These are phyloP conservation scores for Calonectris borealis DNA, from an alignment of 2,113 vertebrate genomes.

Conservation along the genomic window DNA sequence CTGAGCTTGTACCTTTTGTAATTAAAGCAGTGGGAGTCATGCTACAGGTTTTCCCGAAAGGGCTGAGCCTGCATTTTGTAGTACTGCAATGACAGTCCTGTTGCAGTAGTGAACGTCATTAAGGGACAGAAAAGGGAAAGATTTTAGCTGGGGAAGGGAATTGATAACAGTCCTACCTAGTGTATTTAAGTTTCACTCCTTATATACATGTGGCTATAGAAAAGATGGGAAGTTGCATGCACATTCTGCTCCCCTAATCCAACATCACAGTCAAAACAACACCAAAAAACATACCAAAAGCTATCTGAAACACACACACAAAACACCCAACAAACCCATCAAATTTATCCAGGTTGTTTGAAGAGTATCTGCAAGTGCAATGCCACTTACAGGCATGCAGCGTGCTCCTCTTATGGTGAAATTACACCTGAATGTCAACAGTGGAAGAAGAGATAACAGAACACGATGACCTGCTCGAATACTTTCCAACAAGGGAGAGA, in stretches of 20 bases:
- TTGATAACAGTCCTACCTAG: fast-evolving
- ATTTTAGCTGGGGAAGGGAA: background rate
- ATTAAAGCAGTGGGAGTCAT: background rate
- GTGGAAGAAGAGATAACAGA: background rate
- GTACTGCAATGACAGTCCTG: background rate
- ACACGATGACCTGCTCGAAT: background rate
- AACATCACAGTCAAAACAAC: background rate
- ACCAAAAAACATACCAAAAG: background rate
- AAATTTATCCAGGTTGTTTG: background rate
- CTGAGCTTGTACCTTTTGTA: background rate
- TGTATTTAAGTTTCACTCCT: background rate
- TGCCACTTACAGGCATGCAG: background rate
- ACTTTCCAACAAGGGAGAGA: background rate
- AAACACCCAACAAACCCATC: background rate
- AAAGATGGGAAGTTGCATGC: background rate
- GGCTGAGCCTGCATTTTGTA: background rate
- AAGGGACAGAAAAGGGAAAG: background rate
- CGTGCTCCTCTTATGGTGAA: background rate
- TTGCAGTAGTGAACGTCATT: background rate
- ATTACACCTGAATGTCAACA: background rate
- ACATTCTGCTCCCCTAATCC: background rate
- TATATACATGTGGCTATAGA: fast-evolving
- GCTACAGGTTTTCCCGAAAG: background rate
- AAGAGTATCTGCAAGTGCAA: background rate
- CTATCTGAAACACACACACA: background rate